Conservation (phyloP, 2,113 vertebrate species). For the Fregetta grallaria region DNA sequence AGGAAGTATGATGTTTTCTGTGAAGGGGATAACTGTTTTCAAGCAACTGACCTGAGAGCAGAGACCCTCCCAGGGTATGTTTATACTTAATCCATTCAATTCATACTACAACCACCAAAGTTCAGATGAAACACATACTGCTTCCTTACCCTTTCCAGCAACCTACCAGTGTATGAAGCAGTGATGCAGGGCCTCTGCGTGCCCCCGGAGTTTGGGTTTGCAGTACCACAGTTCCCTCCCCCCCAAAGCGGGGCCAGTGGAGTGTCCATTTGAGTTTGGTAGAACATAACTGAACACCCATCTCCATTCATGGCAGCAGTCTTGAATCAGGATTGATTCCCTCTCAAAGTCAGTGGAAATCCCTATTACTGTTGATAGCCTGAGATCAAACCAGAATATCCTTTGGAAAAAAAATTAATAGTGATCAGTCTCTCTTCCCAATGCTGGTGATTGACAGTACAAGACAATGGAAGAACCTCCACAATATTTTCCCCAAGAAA, state of each 20-base stretch:
- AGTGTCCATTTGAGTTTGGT: background rate
- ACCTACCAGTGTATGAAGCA: background rate
- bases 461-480: background rate
- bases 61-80: background rate
- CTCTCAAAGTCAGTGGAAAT: slow-evolving; percentile 35
- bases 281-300: background rate
- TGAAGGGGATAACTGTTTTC: background rate
- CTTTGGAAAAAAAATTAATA: background rate
- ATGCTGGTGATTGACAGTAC: background rate
- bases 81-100: background rate
- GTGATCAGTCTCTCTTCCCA: slow-evolving; percentile 23
- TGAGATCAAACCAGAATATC: slow-evolving; percentile 4
- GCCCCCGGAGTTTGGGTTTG: background rate
- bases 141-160: background rate
- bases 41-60: background rate
- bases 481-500: slow-evolving; percentile 1
- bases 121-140: background rate
- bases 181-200: fast-evolving
- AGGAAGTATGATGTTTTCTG: background rate
- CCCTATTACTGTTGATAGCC: slow-evolving; percentile 22
- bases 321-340: background rate
- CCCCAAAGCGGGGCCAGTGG: fast-evolving
- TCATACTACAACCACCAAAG: background rate
- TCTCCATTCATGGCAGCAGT: background rate
- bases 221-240: background rate